Percentiles rank a stretch among this genome's conserved stretches.
Evolutionary conservation across 2,888 invertebrate species (phyloP).

Genomic region (Ectropis crepuscularia): DNA sequence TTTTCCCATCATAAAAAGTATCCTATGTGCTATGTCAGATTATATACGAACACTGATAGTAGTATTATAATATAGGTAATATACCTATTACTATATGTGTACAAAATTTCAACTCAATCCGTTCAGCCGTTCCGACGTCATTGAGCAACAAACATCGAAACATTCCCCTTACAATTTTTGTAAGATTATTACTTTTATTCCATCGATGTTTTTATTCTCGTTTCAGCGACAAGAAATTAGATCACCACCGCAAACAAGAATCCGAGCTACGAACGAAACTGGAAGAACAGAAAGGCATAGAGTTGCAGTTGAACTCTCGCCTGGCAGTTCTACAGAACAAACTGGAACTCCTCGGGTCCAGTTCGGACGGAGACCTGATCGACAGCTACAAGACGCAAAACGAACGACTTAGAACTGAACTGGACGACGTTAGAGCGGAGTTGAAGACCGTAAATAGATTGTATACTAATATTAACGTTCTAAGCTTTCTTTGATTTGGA

Average conservation of each 20-base stretch:
- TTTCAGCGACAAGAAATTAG: slow-evolving; percentile 72
- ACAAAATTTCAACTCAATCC: no score
- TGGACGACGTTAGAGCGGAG: slow-evolving; percentile 66
- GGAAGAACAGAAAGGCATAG: slow-evolving; percentile 73
- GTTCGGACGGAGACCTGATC: slow-evolving; percentile 62
- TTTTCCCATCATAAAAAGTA: no score
- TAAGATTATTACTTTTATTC: no score
- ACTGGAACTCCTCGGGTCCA: slow-evolving; percentile 63
- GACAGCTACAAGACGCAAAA: slow-evolving; percentile 68
- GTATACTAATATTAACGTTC: no score
- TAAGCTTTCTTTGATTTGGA: no score
- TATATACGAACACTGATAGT: no score
- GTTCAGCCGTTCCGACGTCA: no score
- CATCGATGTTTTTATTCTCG: background rate
- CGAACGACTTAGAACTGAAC: slow-evolving; percentile 64
- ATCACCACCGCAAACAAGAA: slow-evolving; percentile 73
- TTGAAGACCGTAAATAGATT: slow-evolving; percentile 63
- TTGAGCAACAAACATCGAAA: no score
- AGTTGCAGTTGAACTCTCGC: slow-evolving; percentile 72
- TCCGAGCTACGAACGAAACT: slow-evolving; percentile 66
- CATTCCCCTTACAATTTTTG: no score
- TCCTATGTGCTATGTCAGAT: no score
- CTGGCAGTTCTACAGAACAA: slow-evolving; percentile 73
- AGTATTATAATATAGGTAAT: no score
- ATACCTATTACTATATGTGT: no score